These are phyloP conservation scores for Polypterus bichir DNA, from an alignment of 2,113 vertebrate species.

Conservation along the genomic window DNA sequence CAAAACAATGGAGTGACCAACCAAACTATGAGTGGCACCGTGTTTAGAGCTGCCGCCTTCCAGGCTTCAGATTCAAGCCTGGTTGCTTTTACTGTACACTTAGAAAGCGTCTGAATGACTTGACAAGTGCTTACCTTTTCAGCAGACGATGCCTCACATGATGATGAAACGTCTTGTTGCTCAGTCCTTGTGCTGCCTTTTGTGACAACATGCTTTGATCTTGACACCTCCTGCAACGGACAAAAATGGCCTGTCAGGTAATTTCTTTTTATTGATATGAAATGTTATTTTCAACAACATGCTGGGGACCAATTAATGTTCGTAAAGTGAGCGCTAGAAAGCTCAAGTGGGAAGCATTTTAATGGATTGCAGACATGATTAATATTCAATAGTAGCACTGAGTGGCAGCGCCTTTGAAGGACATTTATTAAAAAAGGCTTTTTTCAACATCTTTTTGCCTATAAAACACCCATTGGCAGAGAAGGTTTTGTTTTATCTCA, in stretches of 20 bases:
- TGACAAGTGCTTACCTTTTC: constrained; percentile 52
- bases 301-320: constrained; percentile 20
- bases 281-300: not conserved
- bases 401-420: too few relatives aligned
- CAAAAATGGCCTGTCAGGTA: constrained; percentile 32
- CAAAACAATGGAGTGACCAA: too few relatives aligned
- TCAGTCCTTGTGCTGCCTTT: constrained; percentile 33
- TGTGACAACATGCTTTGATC: constrained; percentile 44
- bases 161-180: constrained; percentile 36
- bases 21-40: too few relatives aligned
- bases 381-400: not conserved
- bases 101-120: not conserved
- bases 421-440: too few relatives aligned
- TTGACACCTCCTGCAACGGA: constrained; percentile 50
- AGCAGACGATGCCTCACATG: constrained; percentile 42
- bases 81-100: too few relatives aligned
- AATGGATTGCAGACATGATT: not conserved
- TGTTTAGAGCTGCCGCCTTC: too few relatives aligned
- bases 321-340: constrained; percentile 14
- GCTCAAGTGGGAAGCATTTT: not conserved
- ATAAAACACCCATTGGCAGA: too few relatives aligned
- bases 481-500: too few relatives aligned
- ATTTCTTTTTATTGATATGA: constrained; percentile 14
- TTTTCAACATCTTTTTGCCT: too few relatives aligned
- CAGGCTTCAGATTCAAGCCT: too few relatives aligned